These are phyloP conservation scores for Amia ocellicauda DNA, from an alignment of 2,113 vertebrate species.

Conservation along the genomic window DNA sequence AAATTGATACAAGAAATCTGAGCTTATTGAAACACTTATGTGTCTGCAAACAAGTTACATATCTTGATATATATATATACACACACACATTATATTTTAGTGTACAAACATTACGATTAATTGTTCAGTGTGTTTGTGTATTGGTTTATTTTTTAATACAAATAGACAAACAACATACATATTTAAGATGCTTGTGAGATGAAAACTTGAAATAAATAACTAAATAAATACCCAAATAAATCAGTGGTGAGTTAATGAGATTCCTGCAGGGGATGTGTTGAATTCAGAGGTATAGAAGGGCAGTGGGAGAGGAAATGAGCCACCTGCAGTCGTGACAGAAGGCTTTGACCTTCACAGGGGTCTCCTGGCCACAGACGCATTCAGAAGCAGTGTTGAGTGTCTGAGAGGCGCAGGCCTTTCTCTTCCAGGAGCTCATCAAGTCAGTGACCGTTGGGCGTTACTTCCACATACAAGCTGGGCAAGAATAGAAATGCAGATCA, in stretches of 20 bases:
- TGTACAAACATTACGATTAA: too few species aligned
- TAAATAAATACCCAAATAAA: too few species aligned
- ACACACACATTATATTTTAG: too few species aligned
- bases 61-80: too few species aligned
- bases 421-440: conserved; percentile 62
- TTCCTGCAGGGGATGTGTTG: conserved; percentile 38
- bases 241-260: conserved; percentile 15
- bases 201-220: conserved; percentile 22
- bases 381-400: conserved; percentile 61
- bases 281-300: conserved; percentile 35
- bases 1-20: too few species aligned
- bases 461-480: conserved; percentile 83
- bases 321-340: conserved; percentile 80
- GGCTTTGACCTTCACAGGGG: conserved; percentile 87
- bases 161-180: too few species aligned
- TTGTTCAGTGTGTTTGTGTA: too few species aligned
- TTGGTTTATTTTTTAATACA: too few species aligned
- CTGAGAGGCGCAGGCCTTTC: conserved; percentile 63
- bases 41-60: too few species aligned
- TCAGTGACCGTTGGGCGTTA: conserved; percentile 77
- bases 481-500: conserved; percentile 91
- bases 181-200: conserved; percentile 10
- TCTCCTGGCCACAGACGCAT: conserved; percentile 65
- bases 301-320: conserved; percentile 68
- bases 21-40: too few species aligned